phyloP scores from a whole-genome alignment of 2,888 invertebrate genomes.

The Tiliacea aurago region DNA sequence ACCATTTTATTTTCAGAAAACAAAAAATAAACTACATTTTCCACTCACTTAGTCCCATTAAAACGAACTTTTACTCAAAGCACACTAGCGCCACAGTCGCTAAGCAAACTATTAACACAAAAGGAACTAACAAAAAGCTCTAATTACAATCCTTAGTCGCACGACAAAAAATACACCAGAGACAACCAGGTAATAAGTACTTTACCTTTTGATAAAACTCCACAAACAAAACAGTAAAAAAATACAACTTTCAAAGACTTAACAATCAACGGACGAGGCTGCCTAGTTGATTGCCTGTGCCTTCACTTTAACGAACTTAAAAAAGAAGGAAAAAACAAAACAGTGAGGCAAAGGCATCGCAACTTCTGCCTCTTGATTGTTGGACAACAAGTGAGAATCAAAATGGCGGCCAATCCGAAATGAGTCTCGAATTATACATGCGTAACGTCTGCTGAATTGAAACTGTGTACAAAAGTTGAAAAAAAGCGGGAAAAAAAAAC shows the following conservation, averaged over 20 bases:
- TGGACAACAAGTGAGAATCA: conserved; percentile 66
- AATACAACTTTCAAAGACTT: conserved; percentile 66
- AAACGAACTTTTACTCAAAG: conserved; percentile 41
- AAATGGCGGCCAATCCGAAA: conserved; percentile 63
- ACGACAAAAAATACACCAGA: conserved; percentile 52
- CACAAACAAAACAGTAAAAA: conserved; percentile 57
- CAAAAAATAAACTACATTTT: conserved; percentile 32
- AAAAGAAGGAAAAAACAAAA: conserved; percentile 70
- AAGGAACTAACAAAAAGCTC: conserved; percentile 46
- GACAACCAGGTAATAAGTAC: conserved; percentile 64
- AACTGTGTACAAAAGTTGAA: conserved; percentile 62
- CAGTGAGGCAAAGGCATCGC: conserved; percentile 63
- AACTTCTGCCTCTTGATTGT: conserved; percentile 70
- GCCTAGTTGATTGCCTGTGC: conserved; percentile 72
- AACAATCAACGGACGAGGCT: conserved; percentile 67
- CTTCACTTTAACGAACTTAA: conserved; percentile 74
- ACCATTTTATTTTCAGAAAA: neutral
- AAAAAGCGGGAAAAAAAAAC: conserved; percentile 31
- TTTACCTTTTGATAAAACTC: conserved; percentile 62
- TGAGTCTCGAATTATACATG: conserved; percentile 80
- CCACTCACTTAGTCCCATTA: conserved; percentile 39
- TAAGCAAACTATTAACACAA: conserved; percentile 56
- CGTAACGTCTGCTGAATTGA: conserved; percentile 74
- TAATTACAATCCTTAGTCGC: conserved; percentile 60
- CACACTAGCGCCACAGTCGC: conserved; percentile 35